Evolutionary conservation across 2,797 vertebrate species (phyloP).

Genomic region (Scomberomorus guttatus): DNA sequence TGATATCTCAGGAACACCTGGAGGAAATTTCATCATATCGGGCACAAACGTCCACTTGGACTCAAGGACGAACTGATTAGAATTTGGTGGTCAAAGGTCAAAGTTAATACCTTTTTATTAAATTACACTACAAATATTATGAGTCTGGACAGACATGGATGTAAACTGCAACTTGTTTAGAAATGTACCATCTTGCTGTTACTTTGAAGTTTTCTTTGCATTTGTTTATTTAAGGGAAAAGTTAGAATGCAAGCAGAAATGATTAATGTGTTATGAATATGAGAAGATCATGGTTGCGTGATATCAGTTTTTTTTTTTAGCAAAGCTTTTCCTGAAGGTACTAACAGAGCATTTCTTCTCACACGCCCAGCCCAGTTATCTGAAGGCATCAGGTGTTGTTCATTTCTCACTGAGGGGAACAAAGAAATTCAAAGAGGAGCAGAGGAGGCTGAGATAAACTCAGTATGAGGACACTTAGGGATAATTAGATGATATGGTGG

Average conservation of each 20-base stretch:
- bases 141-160: too few species aligned
- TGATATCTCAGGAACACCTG: too few species aligned
- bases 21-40: too few species aligned
- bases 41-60: too few species aligned
- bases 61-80: too few species aligned
- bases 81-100: too few species aligned
- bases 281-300: neutral
- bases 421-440: constrained; percentile 29
- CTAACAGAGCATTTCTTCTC: neutral
- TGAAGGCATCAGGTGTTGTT: constrained; percentile 29
- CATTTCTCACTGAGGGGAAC: constrained; percentile 21
- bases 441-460: constrained; percentile 33
- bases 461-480: constrained; percentile 13
- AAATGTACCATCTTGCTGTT: too few species aligned
- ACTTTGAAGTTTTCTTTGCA: too few species aligned
- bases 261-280: neutral
- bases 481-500: constrained; percentile 12
- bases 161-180: too few species aligned
- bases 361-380: neutral
- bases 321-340: neutral
- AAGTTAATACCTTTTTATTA: too few species aligned
- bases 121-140: too few species aligned
- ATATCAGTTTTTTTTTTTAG: too few species aligned
- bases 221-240: neutral
- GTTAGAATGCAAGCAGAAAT: neutral